Evolutionary conservation across 92 coral and sea anemone genomes (phyloP).

Genomic region (Porites rus): DNA sequence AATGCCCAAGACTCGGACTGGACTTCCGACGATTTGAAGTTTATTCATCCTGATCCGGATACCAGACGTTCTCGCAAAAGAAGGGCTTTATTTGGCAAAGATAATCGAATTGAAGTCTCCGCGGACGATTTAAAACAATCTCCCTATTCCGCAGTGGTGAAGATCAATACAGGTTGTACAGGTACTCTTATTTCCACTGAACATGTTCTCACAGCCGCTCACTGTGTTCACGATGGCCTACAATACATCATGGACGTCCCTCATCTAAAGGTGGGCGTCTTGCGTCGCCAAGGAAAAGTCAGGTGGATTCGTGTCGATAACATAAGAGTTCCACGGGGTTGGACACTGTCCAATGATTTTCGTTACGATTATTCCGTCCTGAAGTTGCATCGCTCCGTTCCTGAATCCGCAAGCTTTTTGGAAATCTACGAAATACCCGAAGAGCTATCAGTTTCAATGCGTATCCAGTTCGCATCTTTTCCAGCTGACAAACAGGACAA

Average conservation of each 20-base stretch:
- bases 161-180: constrained; percentile 77
- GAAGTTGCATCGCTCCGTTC: constrained; percentile 40
- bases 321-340: constrained; percentile 66
- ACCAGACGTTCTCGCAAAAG: constrained; percentile 42
- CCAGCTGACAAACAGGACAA: constrained; percentile 65
- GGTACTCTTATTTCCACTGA: constrained; percentile 77
- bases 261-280: constrained; percentile 70
- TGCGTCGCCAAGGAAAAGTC: constrained; percentile 50
- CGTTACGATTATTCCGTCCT: constrained; percentile 72
- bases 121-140: constrained; percentile 13
- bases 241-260: constrained; percentile 42
- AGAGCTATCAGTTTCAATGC: neutral
- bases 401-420: neutral
- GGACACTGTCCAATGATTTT: constrained; percentile 48
- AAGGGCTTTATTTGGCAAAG: constrained; percentile 60
- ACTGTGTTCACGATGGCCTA: constrained; percentile 77
- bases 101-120: constrained; percentile 51
- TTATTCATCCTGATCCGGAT: constrained; percentile 5
- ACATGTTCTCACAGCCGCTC: constrained; percentile 89
- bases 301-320: constrained; percentile 55
- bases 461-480: constrained; percentile 65
- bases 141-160: constrained; percentile 76
- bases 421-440: constrained; percentile 34
- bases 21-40: neutral
- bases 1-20: constrained; percentile 2